phyloP scores from a whole-genome alignment of 2,113 vertebrate species.

The Odocoileus virginianus region DNA sequence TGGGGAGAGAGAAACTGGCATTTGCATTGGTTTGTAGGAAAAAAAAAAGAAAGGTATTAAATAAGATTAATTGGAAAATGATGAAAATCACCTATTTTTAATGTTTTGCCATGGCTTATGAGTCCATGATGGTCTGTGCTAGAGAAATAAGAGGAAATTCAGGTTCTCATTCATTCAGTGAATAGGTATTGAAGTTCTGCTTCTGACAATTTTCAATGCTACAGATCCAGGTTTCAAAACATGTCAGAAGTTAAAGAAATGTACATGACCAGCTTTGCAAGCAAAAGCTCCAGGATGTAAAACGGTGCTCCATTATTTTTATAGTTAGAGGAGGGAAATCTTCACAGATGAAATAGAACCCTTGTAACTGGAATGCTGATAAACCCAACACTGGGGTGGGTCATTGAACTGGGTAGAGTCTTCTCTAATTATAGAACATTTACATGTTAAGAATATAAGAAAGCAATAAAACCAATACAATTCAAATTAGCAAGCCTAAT shows the following conservation, averaged over 20 bases:
- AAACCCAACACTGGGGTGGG: fast-evolving
- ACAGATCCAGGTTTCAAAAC: neutral
- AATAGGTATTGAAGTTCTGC: too few species aligned
- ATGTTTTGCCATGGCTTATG: too few species aligned
- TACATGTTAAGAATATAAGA: neutral
- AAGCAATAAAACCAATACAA: neutral
- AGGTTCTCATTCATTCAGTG: too few species aligned
- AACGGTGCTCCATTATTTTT: neutral
- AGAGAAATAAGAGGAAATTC: fast-evolving
- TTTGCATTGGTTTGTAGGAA: neutral
- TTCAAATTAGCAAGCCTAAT: neutral
- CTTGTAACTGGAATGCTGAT: too few species aligned
- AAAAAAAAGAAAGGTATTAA: neutral
- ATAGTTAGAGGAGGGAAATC: neutral
- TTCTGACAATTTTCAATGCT: neutral
- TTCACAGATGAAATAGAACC: neutral
- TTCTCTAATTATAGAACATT: neutral
- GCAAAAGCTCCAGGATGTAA: neutral
- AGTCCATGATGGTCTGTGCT: fast-evolving
- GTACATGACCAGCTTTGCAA: neutral
- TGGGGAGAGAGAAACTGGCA: neutral
- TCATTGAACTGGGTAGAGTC: fast-evolving
- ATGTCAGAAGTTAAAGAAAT: neutral
- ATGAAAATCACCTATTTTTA: neutral
- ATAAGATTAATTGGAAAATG: neutral